Conservation (phyloP, 2,888 invertebrate species). For the Zeuzera pyrina region DNA sequence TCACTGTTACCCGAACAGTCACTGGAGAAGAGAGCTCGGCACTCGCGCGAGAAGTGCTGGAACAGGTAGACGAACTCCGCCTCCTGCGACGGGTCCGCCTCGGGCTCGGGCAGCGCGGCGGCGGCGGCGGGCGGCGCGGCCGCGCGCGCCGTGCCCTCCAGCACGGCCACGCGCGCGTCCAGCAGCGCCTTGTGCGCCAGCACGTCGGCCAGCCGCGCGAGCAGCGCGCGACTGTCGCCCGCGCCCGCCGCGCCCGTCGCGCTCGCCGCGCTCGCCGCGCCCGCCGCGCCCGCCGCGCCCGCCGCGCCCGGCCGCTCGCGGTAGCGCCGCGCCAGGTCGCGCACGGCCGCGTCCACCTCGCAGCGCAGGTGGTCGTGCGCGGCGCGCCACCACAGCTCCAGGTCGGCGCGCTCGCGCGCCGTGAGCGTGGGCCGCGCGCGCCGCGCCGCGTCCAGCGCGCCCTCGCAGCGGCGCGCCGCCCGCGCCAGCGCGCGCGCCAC, state of each 20-base stretch:
- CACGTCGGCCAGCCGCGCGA: conserved; percentile 80
- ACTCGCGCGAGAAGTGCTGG: conserved; percentile 76
- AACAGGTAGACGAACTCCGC: conserved; percentile 79
- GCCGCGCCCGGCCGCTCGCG: conserved; percentile 52
- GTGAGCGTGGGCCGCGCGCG: conserved; percentile 74
- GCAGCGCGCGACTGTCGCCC: conserved; percentile 31
- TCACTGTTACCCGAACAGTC: conserved; percentile 72
- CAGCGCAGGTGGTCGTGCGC: conserved; percentile 80
- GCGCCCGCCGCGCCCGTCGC: too few relatives aligned
- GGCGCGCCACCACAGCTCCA: conserved; percentile 83
- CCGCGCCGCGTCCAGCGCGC: conserved; percentile 68
- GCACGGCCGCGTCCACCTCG: conserved; percentile 81
- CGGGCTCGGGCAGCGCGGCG: conserved; percentile 52
- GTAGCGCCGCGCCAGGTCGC: conserved; percentile 78
- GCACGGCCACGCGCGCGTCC: conserved; percentile 81
- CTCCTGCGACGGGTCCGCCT: conserved; percentile 73
- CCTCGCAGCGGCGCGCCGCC: conserved; percentile 80
- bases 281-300: conserved; percentile 54
- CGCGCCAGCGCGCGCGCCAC: conserved; percentile 81
- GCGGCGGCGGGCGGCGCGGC: conserved; percentile 26
- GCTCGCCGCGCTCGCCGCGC: conserved; percentile 71
- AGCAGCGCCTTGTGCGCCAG: conserved; percentile 83
- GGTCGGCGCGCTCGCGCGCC: conserved; percentile 78
- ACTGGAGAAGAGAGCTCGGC: conserved; percentile 72
- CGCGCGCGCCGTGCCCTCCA: conserved; percentile 72